Conservation (phyloP, 2,888 invertebrate species). For the Euplagia quadripunctaria region DNA sequence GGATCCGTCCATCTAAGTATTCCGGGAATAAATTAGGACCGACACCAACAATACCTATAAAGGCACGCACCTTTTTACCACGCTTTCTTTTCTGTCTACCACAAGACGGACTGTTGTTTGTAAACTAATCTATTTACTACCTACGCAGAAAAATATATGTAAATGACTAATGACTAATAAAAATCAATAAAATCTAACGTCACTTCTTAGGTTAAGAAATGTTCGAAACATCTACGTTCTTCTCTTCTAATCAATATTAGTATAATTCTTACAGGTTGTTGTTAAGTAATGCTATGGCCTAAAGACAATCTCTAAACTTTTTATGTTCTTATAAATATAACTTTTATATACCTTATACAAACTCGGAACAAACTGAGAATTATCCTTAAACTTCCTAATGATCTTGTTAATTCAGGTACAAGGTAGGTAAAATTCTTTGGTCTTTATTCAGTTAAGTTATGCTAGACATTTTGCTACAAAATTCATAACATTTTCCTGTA, state of each 20-base stretch:
- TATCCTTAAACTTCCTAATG: conserved; percentile 1
- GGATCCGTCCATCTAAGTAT: too few relatives aligned
- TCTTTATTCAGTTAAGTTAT: conserved; percentile 8
- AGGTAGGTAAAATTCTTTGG: not conserved
- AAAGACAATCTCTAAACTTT: not conserved
- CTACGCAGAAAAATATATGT: too few relatives aligned
- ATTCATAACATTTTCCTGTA: conserved; percentile 20
- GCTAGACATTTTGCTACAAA: conserved; percentile 19
- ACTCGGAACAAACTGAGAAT: not conserved
- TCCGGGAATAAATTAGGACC: too few relatives aligned
- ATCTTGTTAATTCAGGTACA: conserved; percentile 1
- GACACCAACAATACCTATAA: too few relatives aligned
- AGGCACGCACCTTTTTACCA: too few relatives aligned
- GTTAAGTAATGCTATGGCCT: not conserved
- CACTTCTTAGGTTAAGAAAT: not conserved
- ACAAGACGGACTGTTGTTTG: too few relatives aligned
- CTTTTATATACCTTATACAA: not conserved
- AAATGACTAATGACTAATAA: too few relatives aligned
- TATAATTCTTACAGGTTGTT: not conserved
- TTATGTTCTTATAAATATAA: not conserved
- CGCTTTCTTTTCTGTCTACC: too few relatives aligned
- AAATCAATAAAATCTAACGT: not conserved
- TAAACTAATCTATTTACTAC: too few relatives aligned
- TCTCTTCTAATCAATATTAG: not conserved
- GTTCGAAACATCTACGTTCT: not conserved